Percentiles rank a stretch among this genome's conserved stretches.
These are phyloP conservation scores for Sterna hirundo DNA, from an alignment of 2,113 vertebrate species.

Conservation along the genomic window DNA sequence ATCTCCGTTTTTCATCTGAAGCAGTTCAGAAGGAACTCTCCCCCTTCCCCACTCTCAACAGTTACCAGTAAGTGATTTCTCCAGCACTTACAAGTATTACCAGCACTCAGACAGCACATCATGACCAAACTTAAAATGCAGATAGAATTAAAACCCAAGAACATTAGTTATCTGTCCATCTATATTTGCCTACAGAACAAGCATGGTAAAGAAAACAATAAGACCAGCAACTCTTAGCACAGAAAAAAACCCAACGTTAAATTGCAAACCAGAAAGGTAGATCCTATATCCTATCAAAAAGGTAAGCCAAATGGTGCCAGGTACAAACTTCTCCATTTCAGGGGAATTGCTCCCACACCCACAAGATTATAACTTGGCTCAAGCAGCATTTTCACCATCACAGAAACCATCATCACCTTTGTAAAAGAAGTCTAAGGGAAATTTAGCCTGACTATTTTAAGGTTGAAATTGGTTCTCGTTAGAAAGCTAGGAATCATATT, in stretches of 20 bases:
- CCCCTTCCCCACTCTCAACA: not conserved
- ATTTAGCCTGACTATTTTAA: not conserved
- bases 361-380: not conserved
- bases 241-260: fast-evolving
- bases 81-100: not conserved
- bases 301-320: not conserved
- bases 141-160: not conserved
- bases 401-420: not conserved
- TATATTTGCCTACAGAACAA: not conserved
- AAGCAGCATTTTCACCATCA: not conserved
- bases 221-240: not conserved
- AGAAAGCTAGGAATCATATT: not conserved
- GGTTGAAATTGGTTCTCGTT: not conserved
- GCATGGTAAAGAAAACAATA: not conserved
- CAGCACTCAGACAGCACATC: not conserved
- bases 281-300: not conserved
- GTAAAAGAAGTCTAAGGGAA: not conserved
- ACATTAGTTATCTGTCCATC: not conserved
- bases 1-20: not conserved
- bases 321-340: not conserved
- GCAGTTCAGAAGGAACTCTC: not conserved
- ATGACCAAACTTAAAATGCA: not conserved
- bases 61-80: not conserved
- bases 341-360: not conserved
- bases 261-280: not conserved